Evolutionary conservation across 92 coral and sea anemone genomes (phyloP), one percentile per base, ranked within the genome.

Genomic region (Phymanthus crucifer): DNA sequence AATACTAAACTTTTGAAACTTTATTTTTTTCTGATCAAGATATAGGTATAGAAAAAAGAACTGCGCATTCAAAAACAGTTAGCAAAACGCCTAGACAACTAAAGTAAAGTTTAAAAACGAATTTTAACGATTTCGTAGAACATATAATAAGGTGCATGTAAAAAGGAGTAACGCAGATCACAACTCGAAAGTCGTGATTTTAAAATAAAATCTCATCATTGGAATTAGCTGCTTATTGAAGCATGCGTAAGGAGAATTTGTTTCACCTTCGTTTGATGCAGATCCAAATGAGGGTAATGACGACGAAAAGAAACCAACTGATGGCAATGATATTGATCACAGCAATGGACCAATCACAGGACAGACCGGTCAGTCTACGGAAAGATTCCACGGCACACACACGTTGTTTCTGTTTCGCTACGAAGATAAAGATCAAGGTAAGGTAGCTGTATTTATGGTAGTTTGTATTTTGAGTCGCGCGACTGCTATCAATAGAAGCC

Each of bases 361-460:
- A 84, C 77, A 87, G 69, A 78, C 93, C 93, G 35, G 88, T 88
- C 23, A 85, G 75, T 32, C 84, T 90, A 77, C 97, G 83, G 74
- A 92, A 92, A 9, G 93, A 86, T 80, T 92, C 93, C 70, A 92
- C 97, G 1, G 91, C 80, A 69, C 97, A 92, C 57, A 80, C 72
- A n/a, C n/a, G n/a, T 50, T 65, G 81, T 34, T 47, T 36, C 17
- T 67, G 32, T 56, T 67, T 26, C 29, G 8, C 68, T 61, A 27
- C 27, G 10, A 54, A 54, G 16, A 43, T 14, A 5, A 27, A 13
- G n/a, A n/a, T n/a, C n/a, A n/a, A n/a, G n/a, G n/a, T n/a, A n/a
- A n/a, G n/a, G n/a, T n/a, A n/a, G n/a, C n/a, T n/a, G n/a, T n/a
- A n/a, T n/a, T n/a, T n/a, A n/a, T n/a, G n/a, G n/a, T n/a, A n/a